These are phyloP conservation scores for Amorpha juglandis DNA, from an alignment of 2,888 invertebrate species.

Conservation along the genomic window DNA sequence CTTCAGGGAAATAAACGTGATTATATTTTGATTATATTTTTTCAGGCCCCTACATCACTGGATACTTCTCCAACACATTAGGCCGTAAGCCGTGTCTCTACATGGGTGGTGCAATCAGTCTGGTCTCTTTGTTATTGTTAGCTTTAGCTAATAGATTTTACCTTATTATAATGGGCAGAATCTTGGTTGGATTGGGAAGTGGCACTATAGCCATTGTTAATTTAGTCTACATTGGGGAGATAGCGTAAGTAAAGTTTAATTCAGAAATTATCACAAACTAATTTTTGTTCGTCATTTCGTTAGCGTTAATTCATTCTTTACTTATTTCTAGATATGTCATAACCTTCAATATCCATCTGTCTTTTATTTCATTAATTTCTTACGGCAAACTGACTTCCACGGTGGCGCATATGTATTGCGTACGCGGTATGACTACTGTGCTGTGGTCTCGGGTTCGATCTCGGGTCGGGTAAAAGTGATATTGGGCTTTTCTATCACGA, in stretches of 20 bases:
- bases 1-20: too few relatives aligned
- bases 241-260: conserved; percentile 45
- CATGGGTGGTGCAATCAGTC: conserved; percentile 38
- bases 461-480: too few relatives aligned
- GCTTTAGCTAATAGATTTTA: conserved; percentile 39
- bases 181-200: conserved; percentile 41
- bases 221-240: conserved; percentile 52
- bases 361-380: too few relatives aligned
- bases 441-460: too few relatives aligned
- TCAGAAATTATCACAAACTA: not conserved
- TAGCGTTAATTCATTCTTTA: too few relatives aligned
- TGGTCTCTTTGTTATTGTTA: conserved; percentile 40
- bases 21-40: not conserved
- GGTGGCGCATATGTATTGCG: too few relatives aligned
- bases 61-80: conserved; percentile 46
- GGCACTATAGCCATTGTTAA: conserved; percentile 41
- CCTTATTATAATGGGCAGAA: conserved; percentile 44
- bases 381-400: too few relatives aligned
- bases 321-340: too few relatives aligned
- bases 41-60: conserved; percentile 51
- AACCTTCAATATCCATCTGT: too few relatives aligned
- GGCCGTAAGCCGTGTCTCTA: conserved; percentile 53
- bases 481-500: too few relatives aligned
- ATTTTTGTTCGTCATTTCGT: too few relatives aligned
- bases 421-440: too few relatives aligned